Conservation (phyloP, 2,888 invertebrate species). For the Terebella lapidaria region DNA sequence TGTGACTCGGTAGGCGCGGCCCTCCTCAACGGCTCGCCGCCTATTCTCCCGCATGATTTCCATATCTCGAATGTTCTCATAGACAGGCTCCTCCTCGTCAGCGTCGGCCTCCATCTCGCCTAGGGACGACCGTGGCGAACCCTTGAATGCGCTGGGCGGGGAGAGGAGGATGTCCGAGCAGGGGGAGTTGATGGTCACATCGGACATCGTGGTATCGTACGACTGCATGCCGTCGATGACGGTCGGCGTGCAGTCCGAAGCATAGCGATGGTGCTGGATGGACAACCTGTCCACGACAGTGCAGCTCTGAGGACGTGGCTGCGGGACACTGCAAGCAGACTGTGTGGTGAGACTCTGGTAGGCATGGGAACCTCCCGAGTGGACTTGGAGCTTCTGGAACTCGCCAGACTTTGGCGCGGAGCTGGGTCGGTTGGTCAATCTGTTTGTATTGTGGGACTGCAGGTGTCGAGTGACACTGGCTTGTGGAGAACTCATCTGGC, state of each 20-base stretch:
- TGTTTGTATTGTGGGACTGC: neutral
- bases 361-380: too few relatives aligned
- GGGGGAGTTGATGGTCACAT: too few relatives aligned
- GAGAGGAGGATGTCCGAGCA: neutral
- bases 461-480: too few relatives aligned
- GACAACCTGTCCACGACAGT: too few relatives aligned
- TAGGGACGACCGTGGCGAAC: too few relatives aligned
- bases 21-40: neutral
- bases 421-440: neutral
- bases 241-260: neutral
- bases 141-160: neutral
- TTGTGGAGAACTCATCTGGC: neutral
- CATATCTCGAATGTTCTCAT: neutral
- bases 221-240: neutral
- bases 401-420: neutral
- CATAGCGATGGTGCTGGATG: too few relatives aligned
- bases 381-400: too few relatives aligned
- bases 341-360: too few relatives aligned
- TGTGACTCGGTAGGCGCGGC: neutral
- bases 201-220: neutral
- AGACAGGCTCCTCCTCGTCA: neutral
- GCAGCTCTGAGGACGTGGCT: neutral
- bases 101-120: too few relatives aligned
- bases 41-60: neutral
- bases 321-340: too few relatives aligned